Evolutionary conservation across 2,113 vertebrate species (phyloP).

Genomic region (Eudyptes chrysolophus): DNA sequence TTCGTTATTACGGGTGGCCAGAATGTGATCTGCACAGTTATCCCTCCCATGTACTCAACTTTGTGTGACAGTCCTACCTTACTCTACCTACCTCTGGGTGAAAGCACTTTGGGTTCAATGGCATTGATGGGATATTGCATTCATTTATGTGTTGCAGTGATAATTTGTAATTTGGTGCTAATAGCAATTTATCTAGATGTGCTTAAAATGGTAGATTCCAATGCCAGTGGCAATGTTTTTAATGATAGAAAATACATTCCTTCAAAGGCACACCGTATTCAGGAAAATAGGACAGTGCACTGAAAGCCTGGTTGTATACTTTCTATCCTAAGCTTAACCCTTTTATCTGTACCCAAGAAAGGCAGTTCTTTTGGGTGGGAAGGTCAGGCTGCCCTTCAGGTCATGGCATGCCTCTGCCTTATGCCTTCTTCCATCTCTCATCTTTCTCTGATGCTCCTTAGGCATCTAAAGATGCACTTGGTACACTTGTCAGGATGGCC

Average conservation of each 20-base stretch:
- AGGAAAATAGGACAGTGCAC: neutral
- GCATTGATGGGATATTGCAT: neutral
- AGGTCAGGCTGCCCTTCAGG: neutral
- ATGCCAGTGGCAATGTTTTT: neutral
- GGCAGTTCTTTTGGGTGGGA: neutral
- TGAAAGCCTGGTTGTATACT: neutral
- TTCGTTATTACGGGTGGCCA: neutral
- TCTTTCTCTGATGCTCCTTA: neutral
- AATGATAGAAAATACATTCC: neutral
- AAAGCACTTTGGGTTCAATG: neutral
- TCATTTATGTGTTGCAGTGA: neutral
- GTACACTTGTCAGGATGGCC: neutral
- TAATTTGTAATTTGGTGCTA: neutral
- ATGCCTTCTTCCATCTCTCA: neutral
- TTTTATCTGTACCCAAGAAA: neutral
- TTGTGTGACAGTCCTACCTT: neutral
- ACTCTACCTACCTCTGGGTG: neutral
- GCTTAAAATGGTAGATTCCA: neutral
- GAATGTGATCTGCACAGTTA: neutral
- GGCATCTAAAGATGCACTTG: neutral
- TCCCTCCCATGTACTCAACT: neutral
- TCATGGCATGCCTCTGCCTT: neutral
- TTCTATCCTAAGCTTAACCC: neutral
- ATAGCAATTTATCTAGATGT: neutral
- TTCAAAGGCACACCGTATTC: rapidly evolving